Evolutionary conservation across 2,888 invertebrate genomes (phyloP).

Genomic region (Diaperis boleti): DNA sequence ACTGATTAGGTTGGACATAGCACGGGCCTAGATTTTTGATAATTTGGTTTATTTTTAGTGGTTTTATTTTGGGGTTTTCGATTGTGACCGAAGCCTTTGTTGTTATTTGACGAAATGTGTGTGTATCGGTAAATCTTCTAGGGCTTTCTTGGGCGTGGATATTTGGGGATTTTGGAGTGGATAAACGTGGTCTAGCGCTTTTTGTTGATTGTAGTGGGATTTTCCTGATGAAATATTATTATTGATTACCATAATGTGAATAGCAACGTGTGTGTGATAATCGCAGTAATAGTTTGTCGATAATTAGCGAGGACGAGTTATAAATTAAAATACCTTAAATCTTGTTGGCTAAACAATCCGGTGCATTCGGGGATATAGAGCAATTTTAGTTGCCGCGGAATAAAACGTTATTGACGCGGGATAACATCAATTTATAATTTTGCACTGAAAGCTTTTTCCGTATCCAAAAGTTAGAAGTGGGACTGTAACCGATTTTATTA

Average conservation of each 20-base stretch:
- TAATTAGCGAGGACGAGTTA: background rate
- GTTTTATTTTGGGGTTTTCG: background rate
- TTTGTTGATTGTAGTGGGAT: slow-evolving; percentile 31
- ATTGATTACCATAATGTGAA: background rate
- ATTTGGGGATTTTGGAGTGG: slow-evolving; percentile 30
- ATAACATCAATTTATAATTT: slow-evolving; percentile 45
- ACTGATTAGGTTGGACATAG: background rate
- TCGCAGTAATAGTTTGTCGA: slow-evolving; percentile 13
- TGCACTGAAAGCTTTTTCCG: slow-evolving; percentile 45
- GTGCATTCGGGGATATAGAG: slow-evolving; percentile 3
- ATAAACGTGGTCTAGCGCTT: slow-evolving; percentile 28
- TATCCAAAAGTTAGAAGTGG: slow-evolving; percentile 46
- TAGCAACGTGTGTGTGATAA: background rate
- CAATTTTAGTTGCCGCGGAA: slow-evolving; percentile 21
- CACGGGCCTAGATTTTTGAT: background rate
- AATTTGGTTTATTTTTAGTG: background rate
- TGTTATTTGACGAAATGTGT: slow-evolving; percentile 27
- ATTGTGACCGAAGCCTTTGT: slow-evolving; percentile 4
- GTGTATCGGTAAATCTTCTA: slow-evolving; percentile 33
- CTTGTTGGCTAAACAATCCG: slow-evolving; percentile 10
- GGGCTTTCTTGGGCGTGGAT: slow-evolving; percentile 29
- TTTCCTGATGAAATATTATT: slow-evolving; percentile 18
- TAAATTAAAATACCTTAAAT: background rate
- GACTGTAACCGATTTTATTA: slow-evolving; percentile 50
- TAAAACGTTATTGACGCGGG: slow-evolving; percentile 40